Evolutionary conservation across 1,140 invertebrate genomes (phyloP).

Genomic region (Macrobrachium nipponense): DNA sequence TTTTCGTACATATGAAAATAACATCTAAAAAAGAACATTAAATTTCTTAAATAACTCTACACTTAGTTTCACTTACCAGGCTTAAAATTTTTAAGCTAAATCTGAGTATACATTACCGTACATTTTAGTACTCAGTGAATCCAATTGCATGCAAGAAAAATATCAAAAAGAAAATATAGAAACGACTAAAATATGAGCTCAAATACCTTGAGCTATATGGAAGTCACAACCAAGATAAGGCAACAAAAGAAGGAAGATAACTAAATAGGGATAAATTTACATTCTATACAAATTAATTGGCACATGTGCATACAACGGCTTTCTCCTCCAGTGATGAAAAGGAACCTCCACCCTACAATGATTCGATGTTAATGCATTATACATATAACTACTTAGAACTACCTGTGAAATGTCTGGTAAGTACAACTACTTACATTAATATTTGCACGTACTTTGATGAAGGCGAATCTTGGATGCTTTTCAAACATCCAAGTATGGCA

Average conservation of each 20-base stretch:
- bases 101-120: constrained; percentile 45
- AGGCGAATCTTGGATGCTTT: constrained; percentile 52
- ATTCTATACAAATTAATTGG: constrained; percentile 54
- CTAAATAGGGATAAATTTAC: constrained; percentile 48
- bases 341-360: constrained; percentile 54
- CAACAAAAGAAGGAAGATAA: constrained; percentile 44
- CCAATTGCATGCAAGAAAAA: constrained; percentile 47
- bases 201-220: constrained; percentile 49
- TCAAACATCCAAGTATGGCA: constrained; percentile 54
- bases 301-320: constrained; percentile 54
- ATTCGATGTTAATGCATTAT: constrained; percentile 53
- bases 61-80: constrained; percentile 57
- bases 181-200: constrained; percentile 23
- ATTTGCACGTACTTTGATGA: constrained; percentile 60
- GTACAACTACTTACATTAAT: constrained; percentile 62
- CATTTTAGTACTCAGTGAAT: constrained; percentile 5
- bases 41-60: constrained; percentile 51
- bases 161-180: constrained; percentile 34
- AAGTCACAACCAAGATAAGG: constrained; percentile 59
- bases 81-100: constrained; percentile 43
- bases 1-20: constrained; percentile 54
- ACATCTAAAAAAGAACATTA: constrained; percentile 47
- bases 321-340: constrained; percentile 47
- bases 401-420: constrained; percentile 60
- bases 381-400: constrained; percentile 53